Base-by-base conservation (phyloP, 2,888 invertebrate species). In the Kryphioiulus occultus region DNA sequence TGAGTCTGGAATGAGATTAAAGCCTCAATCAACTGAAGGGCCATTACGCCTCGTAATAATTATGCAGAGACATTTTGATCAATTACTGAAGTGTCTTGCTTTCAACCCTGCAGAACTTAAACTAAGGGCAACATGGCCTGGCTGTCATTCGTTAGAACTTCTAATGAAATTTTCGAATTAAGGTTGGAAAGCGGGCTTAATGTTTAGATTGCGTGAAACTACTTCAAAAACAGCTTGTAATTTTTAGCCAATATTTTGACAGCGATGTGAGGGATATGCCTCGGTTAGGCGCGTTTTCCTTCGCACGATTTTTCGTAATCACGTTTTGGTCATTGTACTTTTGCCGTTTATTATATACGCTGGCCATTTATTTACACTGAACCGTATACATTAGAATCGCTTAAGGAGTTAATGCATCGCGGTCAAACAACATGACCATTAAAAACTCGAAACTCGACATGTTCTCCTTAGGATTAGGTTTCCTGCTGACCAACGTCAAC, bases 11-110 rank as follows among this genome's bases (percentile, higher is more conserved):
- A 68, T 68, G 68, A 68, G 68, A 68, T 68, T 68, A 68, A 68
- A 68, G 68, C 68, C 26, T 68, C 68, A 68, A 68, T 68, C 68
- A 68, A 68, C 68, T 68, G 68, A 68, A 68, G 68, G 68, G 68
- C 26, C 68, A 68, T 68, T 68, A 68, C 26, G 68, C 68, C 68
- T 26, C 26, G 26, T 68, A 68, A 68, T 26, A 68, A 68, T 68
- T 68, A 68, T 68, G 26, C 68, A 68, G 68, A 68, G 68, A 68
- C 68, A 68, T 26, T 68, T 68, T 68, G 68, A 68, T 68, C 68
- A 68, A 68, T 68, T n/a, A 68, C 68, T 68, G 26, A 26, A 68
- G 68, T 26, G 10, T 68, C 26, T 68, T 26, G 26, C 68, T 68
- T 7, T 26, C 68, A 68, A 26, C 26, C 26, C 22, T 12, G 68